A percentile compares a stretch with the other conserved stretches of the same genome.
These are phyloP conservation scores for Vannuccia rotundouncinata DNA, from an alignment of 2,888 invertebrate genomes.

Conservation along the genomic window DNA sequence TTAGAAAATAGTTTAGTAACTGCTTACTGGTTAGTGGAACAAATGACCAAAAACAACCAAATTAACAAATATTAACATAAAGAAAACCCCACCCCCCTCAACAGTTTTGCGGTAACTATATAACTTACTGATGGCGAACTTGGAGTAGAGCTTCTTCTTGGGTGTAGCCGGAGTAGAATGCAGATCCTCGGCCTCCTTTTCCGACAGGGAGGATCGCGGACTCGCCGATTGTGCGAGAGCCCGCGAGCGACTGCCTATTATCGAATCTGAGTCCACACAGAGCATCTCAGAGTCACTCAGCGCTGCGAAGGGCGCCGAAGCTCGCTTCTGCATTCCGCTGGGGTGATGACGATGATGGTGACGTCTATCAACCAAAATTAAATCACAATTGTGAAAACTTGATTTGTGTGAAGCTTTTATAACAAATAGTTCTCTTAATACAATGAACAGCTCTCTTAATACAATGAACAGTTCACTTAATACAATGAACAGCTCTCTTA, in stretches of 20 bases:
- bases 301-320: slow-evolving; percentile 45
- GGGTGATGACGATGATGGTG: background rate
- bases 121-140: slow-evolving; percentile 55
- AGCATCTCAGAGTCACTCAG: slow-evolving; percentile 53
- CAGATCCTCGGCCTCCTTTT: slow-evolving; percentile 48
- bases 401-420: no score
- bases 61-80: no score
- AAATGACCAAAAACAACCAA: no score
- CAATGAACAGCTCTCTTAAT: no score
- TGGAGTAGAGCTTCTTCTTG: slow-evolving; percentile 56
- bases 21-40: no score
- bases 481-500: no score
- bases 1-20: no score
- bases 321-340: background rate
- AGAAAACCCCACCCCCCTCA: no score
- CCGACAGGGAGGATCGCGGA: slow-evolving; percentile 49
- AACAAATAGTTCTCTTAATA: no score
- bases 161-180: slow-evolving; percentile 49
- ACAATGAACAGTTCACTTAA: no score
- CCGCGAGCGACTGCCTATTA: slow-evolving; percentile 36
- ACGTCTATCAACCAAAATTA: background rate
- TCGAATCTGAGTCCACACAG: slow-evolving; percentile 42
- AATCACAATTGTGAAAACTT: background rate
- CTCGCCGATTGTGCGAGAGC: slow-evolving; percentile 42
- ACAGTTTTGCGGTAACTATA: no score